phyloP scores from a whole-genome alignment of 2,888 invertebrate species.

The Nemurella pictetii region DNA sequence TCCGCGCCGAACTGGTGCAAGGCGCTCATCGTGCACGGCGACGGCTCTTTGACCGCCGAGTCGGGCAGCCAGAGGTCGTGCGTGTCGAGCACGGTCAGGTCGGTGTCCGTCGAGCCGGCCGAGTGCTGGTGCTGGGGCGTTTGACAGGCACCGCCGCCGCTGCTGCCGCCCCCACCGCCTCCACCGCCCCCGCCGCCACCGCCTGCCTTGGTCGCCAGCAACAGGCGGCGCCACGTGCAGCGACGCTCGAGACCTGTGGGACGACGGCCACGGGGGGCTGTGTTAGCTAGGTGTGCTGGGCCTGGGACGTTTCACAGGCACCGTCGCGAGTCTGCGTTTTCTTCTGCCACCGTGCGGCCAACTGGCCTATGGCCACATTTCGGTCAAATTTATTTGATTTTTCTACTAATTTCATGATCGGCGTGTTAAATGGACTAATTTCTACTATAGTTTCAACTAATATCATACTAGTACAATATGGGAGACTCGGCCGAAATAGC shows the following conservation, averaged over 20 bases:
- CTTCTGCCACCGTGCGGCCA: no score
- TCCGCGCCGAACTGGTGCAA: conserved; percentile 84
- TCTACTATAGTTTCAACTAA: no score
- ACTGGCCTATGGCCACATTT: no score
- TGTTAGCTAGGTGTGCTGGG: neutral
- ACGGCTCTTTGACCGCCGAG: conserved; percentile 65
- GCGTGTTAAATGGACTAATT: no score
- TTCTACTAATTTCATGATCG: no score
- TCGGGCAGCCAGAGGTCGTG: conserved; percentile 81
- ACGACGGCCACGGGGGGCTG: neutral
- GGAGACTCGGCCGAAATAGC: no score
- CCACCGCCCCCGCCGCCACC: conserved; percentile 45
- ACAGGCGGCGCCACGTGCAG: conserved; percentile 75
- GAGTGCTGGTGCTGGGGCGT: conserved; percentile 62
- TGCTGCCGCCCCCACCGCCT: no score
- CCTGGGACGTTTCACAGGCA: no score
- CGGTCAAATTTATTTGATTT: no score
- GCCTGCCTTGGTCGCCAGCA: conserved; percentile 49
- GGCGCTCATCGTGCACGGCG: conserved; percentile 81
- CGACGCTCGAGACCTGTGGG: conserved; percentile 60
- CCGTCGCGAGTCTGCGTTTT: no score
- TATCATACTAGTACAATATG: no score
- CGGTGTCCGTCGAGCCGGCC: conserved; percentile 80
- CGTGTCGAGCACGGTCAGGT: conserved; percentile 79
- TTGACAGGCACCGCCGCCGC: conserved; percentile 43